Evolutionary conservation across 2,888 invertebrate genomes (phyloP), one percentile per base, ranked within the genome.

Genomic region (Papilio elwesi): DNA sequence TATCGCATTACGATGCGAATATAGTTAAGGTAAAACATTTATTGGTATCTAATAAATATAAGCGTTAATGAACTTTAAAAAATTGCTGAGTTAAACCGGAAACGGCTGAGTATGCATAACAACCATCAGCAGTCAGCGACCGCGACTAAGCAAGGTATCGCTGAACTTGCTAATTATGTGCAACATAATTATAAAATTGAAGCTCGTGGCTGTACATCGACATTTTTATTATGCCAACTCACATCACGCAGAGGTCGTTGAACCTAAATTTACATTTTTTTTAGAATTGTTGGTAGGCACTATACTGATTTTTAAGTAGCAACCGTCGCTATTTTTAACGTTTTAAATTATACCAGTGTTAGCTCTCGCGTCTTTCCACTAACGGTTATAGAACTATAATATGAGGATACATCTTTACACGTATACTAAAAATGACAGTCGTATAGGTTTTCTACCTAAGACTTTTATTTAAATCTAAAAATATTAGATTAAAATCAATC

Each of bases 121-220:
- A 38, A 43, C 8, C 52, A 43, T 49, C 13, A 15, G 43, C 59
- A 59, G 59, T 59, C 59, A 59, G 38, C 43, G 59, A 59, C 59
- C 59, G 15, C 38, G 43, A 43, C 59, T 36, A n/a, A 59, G 59
- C 43, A 11, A 59, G n/a, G 10, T 59, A 59, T 15, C 38, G 36
- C 36, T 59, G 57, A 59, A 59, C 57, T 59, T 38, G 38, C 57
- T 59, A 59, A 59, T 59, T 59, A 59, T 59, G 36, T 59, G 57
- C 57, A 59, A 59, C 57, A 38, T 38, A 59, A 59, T 59, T 59
- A 59, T 8, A 59, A 59, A 59, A 59, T 59, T 38, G 13, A 38
- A 59, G 13, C 13, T n/a, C 38, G 57, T 38, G 57, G 13, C n/a
- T 26, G 26, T 38, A 59, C 57, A 59, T 59, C n/a, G 57, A 59